Evolutionary conservation across 2,888 invertebrate species (phyloP), one percentile per base, ranked within the genome.

Genomic region (Sarcophaga subvicina): DNA sequence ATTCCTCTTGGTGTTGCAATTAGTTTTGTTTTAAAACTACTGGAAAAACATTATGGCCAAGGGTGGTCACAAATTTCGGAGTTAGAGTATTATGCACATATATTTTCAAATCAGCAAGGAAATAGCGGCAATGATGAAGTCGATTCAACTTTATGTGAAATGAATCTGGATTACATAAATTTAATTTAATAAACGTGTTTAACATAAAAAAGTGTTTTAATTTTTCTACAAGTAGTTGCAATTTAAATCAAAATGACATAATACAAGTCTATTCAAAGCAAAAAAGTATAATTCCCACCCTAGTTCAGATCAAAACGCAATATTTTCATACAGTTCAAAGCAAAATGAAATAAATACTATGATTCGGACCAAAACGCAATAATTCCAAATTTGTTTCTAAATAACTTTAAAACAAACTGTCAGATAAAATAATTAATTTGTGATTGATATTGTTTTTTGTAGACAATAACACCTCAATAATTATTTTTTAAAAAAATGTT

Each of bases 261-360:
- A 67, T 67, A 45, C 37, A 67, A 67, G 10, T 67, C 17, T 67
- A 67, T 67, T 45, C 67, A 47, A 37, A 67, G 17, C 69, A 49
- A 69, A 69, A 47, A 69, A 22, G 11, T 11, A 20, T 49, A 67
- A 67, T 67, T 67, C 67, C 49, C 22, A 22, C 20, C 20, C 49
- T 49, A 69, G 47, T 69, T 69, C 11, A 49, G n/a, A 69, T 49
- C 49, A 67, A 67, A 67, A 67, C 10, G 67, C 67, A 67, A 67
- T n/a, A 63, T 63, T 63, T 63, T 22, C 63, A 63, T 63, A 20
- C 22, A 12, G 66, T 66, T 37, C 66, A 60, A 17, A 12, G 22
- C 22, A 22, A 22, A 22, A 22, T 22, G 22, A 22, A 22, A 22
- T 22, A 22, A 22, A 22, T 22, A 17, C 60, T 60, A 60, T 60